Evolutionary conservation across 1,140 invertebrate species (phyloP), one percentile per base, ranked within the genome.

Genomic region (Saccostrea cuccullata): DNA sequence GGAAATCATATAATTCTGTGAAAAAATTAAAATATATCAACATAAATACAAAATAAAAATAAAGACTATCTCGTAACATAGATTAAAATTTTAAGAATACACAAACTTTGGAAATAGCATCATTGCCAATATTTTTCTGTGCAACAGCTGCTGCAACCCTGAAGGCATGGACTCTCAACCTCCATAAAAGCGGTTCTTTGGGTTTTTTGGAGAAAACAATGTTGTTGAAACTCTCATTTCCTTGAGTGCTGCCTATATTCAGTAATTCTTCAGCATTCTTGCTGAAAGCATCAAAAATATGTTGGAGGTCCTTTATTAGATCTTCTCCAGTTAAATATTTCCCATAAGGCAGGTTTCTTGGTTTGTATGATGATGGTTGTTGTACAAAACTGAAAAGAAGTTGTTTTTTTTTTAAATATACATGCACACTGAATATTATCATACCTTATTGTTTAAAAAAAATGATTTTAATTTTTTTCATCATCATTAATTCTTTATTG

Each of bases 151-250:
- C 77, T 30, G 77, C 23, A n/a, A 40, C 77, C 30, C 77, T 82
- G 30, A 82, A 36, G 9, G 77, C 26, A 8, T 82, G 40, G 30
- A 40, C 40, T 82, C 77, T 1, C 0, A 82, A 40, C 77, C 77
- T 15, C 30, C 26, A 47, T 36, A 82, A 20, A 82, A 30, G 17
- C 17, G 26, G 12, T 82, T 67, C 67, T 88, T 88, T 20, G 87
- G 87, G 11, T 56, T 40, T 36, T n/a, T 88, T 85, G n/a, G 84
- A 26, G 4, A 83, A 15, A n/a, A 85, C 17, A 47, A 84, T 88
- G 60, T 88, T 84, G 64, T 85, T 88, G 17, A 88, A 88, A n/a
- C 82, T 67, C 23, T 84, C 87, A 15, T 83, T 40, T 60, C 82
- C 67, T 64, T 84, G 60, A 12, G 87, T 88, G 12, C 55, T 60